Evolutionary conservation across 2,113 vertebrate genomes (phyloP).

Genomic region (Chaetura pelagica): DNA sequence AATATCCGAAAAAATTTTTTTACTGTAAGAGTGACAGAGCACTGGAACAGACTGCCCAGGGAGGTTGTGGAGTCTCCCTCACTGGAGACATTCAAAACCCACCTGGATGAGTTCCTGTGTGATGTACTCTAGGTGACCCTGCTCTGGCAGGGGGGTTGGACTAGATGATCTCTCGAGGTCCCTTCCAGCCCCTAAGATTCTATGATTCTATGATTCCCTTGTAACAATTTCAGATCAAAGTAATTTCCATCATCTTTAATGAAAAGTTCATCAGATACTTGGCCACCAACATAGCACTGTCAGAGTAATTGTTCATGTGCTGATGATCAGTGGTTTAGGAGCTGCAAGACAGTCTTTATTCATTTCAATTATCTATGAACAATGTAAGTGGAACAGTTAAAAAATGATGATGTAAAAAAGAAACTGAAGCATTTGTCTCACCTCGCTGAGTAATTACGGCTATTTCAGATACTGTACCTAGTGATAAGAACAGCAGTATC

Average conservation of each 20-base stretch:
- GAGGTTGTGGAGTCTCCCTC: too few species aligned
- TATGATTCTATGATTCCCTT: too few species aligned
- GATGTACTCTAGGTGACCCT: too few species aligned
- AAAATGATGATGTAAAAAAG: background rate
- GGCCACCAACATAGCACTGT: background rate
- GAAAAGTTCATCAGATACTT: background rate
- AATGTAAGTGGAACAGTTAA: background rate
- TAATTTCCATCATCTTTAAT: background rate
- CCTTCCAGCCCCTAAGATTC: too few species aligned
- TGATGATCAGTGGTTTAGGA: background rate
- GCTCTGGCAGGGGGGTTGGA: too few species aligned
- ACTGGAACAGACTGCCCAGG: too few species aligned
- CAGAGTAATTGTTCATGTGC: background rate
- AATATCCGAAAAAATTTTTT: too few species aligned
- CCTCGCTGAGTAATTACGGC: background rate
- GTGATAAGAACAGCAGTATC: slow-evolving; percentile 97
- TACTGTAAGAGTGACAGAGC: too few species aligned
- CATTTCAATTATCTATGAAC: background rate
- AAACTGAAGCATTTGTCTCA: background rate
- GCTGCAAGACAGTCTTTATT: background rate
- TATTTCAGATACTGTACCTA: slow-evolving; percentile 78
- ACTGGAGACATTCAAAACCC: too few species aligned
- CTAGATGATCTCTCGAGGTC: too few species aligned
- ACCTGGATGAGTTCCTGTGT: too few species aligned
- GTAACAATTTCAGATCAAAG: background rate